phyloP scores from a whole-genome alignment of 2,888 invertebrate genomes.

The Mythimna albipuncta region DNA sequence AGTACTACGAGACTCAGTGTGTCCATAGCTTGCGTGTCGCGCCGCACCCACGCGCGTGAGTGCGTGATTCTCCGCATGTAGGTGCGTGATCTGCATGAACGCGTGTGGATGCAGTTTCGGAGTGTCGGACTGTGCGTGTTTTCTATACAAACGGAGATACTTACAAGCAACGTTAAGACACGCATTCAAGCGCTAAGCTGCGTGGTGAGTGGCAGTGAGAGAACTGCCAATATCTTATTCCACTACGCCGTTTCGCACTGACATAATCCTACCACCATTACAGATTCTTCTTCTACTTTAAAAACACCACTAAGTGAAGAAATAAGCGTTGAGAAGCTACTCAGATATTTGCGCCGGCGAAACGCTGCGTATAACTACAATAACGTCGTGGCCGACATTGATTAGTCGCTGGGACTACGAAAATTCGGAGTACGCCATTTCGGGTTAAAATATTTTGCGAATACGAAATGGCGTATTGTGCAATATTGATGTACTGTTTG shows the following conservation, averaged over 20 bases:
- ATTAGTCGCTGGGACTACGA: constrained; percentile 60
- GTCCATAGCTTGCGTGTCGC: too few species aligned
- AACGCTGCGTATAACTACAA: constrained; percentile 70
- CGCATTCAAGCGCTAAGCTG: too few species aligned
- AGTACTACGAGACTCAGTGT: too few species aligned
- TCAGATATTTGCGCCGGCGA: constrained; percentile 76
- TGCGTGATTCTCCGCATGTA: too few species aligned
- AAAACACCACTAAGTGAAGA: constrained; percentile 75
- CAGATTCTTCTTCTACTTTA: constrained; percentile 75
- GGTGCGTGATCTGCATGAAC: too few species aligned
- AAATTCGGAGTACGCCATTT: constrained; percentile 36
- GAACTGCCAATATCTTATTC: background rate
- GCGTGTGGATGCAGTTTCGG: too few species aligned
- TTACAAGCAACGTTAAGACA: too few species aligned
- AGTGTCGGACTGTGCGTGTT: too few species aligned
- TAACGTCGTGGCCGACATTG: constrained; percentile 75
- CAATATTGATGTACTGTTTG: constrained; percentile 6
- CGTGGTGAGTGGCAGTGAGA: too few species aligned
- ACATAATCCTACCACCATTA: constrained; percentile 44
- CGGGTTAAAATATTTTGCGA: background rate
- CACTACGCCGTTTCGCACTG: constrained; percentile 23
- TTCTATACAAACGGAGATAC: too few species aligned
- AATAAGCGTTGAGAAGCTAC: constrained; percentile 78
- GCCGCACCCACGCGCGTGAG: too few species aligned
- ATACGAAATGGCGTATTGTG: constrained; percentile 47